Evolutionary conservation across 2,888 invertebrate genomes (phyloP), one percentile per base, ranked within the genome.

Genomic region (Palloptera scutellata): DNA sequence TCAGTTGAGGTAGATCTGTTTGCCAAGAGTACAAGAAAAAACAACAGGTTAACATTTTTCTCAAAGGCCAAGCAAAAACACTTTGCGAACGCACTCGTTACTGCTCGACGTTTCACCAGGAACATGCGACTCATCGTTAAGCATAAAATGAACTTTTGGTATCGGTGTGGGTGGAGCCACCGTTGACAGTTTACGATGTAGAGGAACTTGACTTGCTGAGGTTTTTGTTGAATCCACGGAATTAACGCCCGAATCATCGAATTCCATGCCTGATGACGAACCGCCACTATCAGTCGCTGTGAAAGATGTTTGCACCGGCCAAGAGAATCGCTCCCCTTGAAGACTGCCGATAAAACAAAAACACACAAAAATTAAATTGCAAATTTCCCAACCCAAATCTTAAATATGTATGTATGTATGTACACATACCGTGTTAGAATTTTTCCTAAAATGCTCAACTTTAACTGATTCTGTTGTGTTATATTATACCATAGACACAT

Each of bases 401-500:
- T 6, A 19, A 55, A 13, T 42, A 15, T 13, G n/a, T n/a, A n/a
- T n/a, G n/a, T n/a, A n/a, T n/a, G n/a, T n/a, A n/a, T n/a, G n/a
- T n/a, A n/a, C n/a, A 45, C 58, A 66, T 59, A 83, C 82, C 83
- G 77, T 52, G 83, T 83, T 71, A 93, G 81, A 77, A 93, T 87
- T 79, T 89, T 89, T 0, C 91, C 90, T 76, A 94, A 85, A 70
- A 93, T 90, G 70, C 91, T 87, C 73, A 97, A 86, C 84, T 94
- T 95, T 64, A 95, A 87, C 61, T 93, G 89, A 83, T 96, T 91
- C 83, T 95, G 93, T 75, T 90, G 89, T 0, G 94, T 93, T 81
- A 94, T 92, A 85, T 97, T 97, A 83, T 92, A 93, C 96, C 97
- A 97, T 2, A 96, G 87, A 78, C 94, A 95, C 89, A 97, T 91